Base-by-base conservation (phyloP, 2,797 vertebrate genomes). In the Gymnoscopelus braueri region DNA sequence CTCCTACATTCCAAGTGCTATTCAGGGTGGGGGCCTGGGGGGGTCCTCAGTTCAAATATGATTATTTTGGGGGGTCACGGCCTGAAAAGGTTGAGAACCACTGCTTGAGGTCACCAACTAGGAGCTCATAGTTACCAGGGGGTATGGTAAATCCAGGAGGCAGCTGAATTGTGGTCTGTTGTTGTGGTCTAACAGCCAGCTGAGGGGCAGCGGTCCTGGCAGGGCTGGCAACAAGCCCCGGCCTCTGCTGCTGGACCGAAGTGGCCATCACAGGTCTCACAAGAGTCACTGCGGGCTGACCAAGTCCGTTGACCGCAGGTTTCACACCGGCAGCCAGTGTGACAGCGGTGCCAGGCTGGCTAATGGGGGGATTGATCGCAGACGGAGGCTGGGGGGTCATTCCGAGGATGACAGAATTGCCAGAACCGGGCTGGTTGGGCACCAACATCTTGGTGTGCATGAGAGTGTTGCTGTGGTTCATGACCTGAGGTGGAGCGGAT, bases 101-200 rank as follows among this genome's bases (percentile, higher is more conserved):
- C 19, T 19, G 19, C 19, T 19, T 19, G 1, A 19, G 19, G 19
- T 19, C 19, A 19, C 19, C 19, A 19, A 19, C 19, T 19, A 19
- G 19, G 19, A 19, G 19, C 19, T 29, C 9, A 44, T 44, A 1
- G 89, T 94, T 87, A 96, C 95, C 95, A 15, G 92, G 87, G 1
- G 95, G 94, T 83, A 96, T 95, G 72, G 93, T 94, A 89, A 96
- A 96, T 8, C 95, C 95, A 1, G 94, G 93, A 0, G 95, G 95
- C 76, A 96, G 93, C 86, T 96, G 96, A 79, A 96, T 94, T 58
- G 95, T 95, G 49, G 95, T 93, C 84, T 95, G 95, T 70, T 95
- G 95, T 67, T 91, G 94, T 5, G 93, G 93, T 54, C 95, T 87
- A 64, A 95, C 94, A 0, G 96, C 93, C 75, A 96, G 84, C 64